Evolutionary conservation across 2,888 invertebrate genomes (phyloP), one percentile per base, ranked within the genome.

Genomic region (Ornithoptera alexandrae): DNA sequence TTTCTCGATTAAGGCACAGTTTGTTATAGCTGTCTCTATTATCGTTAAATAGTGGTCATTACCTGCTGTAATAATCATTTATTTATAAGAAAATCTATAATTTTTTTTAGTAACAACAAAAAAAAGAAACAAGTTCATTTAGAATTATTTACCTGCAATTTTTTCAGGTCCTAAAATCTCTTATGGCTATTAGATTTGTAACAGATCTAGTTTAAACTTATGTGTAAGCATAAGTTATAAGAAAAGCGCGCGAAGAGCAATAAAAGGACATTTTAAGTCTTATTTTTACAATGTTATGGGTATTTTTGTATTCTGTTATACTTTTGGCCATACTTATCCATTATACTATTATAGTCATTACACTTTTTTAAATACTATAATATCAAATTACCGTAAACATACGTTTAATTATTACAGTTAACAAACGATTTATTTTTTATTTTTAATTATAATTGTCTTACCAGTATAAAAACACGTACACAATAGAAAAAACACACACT

Each of bases 401-500:
- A 22, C 0, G 46, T 5, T 30, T 46, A 46, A 46, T 15, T 46
- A 46, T 15, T 46, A 46, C 8, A 46, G 20, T n/a, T 30, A 60
- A 60, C 24, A 24, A 42, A 20, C 20, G 5, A 10, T 42, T 61
- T 10, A 18, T 46, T 8, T 22, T 22, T 22, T 12, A 39, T 61
- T 22, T 12, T 62, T 22, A 62, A 59, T 30, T 17, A 18, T 30
- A 59, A 30, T 4, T 42, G 6, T 0, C 57, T 65, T 65, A 65
- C 65, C 65, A 20, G 8, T 22, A 42, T 58, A 58, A 20, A 22
- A 3, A 8, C 56, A n/a, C 15, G 56, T 20, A 20, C 56, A 65
- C 65, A 39, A 39, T 18, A 18, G 50, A 24, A 17, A 20, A 50
- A 39, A 57, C 71, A 75, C 71, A 72, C 71, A 73, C 70, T 70